A percentile compares a stretch with the other conserved stretches of the same genome.
Evolutionary conservation across 2,888 invertebrate species (phyloP).

Genomic region (Philereme transversata): DNA sequence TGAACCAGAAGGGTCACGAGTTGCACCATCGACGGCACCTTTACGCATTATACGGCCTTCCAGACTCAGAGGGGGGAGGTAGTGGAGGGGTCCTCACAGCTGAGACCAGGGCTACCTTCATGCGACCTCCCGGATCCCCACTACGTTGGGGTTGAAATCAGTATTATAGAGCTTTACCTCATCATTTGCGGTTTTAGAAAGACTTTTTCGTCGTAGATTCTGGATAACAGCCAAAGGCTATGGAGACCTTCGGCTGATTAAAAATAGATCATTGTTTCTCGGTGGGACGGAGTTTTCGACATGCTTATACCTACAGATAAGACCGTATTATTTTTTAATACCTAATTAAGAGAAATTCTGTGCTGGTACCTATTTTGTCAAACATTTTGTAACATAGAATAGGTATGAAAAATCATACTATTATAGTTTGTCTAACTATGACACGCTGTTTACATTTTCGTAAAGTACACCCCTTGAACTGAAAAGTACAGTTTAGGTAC

Average conservation of each 20-base stretch:
- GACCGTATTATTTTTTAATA: constrained; percentile 30
- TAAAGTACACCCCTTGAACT: background rate
- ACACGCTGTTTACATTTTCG: too few species aligned
- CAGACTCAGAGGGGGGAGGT: constrained; percentile 58
- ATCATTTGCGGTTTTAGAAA: constrained; percentile 26
- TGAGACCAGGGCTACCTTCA: constrained; percentile 68
- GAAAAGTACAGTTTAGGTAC: background rate
- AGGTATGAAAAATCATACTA: too few species aligned
- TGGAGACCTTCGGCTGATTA: constrained; percentile 21
- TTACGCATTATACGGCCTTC: constrained; percentile 70
- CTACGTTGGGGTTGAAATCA: constrained; percentile 73
- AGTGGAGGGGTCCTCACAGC: constrained; percentile 64
- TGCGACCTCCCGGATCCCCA: constrained; percentile 77
- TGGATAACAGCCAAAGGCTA: constrained; percentile 22
- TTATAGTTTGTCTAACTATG: too few species aligned
- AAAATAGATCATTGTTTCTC: constrained; percentile 27
- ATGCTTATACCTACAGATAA: constrained; percentile 12
- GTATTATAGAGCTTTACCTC: constrained; percentile 27
- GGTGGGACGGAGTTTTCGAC: constrained; percentile 19
- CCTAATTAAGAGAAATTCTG: constrained; percentile 10
- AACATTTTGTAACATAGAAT: too few species aligned
- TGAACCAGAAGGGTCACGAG: constrained; percentile 73
- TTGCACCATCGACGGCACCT: constrained; percentile 71
- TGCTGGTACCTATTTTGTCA: background rate
- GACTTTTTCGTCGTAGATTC: constrained; percentile 17